Base-by-base conservation (phyloP, 2,888 invertebrate genomes). In the Cepaea hortensis region DNA sequence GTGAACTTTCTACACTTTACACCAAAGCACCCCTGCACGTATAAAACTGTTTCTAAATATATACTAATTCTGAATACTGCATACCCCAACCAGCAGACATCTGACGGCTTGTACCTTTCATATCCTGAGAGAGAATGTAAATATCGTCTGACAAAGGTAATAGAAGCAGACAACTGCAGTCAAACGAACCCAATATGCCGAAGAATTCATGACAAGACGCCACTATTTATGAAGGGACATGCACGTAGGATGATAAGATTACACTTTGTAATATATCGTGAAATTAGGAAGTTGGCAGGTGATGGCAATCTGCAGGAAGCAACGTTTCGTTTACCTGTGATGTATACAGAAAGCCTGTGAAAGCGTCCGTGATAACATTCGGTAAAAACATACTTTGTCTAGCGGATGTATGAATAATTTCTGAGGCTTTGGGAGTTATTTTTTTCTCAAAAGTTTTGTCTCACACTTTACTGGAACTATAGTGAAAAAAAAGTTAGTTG, bases 291-390 rank as follows among this genome's bases (percentile, higher is more conserved):
- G 18, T 55, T 79, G 79, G n/a, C 79, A 79, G 15, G 20, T 6
- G 61, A 20, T 61, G 55, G 55, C 48, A 79, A 79, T 79, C 55
- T 23, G 23, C n/a, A 61, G n/a, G 11, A 77, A 55, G 55, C 79
- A n/a, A 48, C 20, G n/a, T 13, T 4, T 48, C 50, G 18, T n/a
- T 85, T 85, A 85, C 81, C 81, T 62, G 72, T 11, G 73, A 81
- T 20, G 65, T 35, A 68, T 79, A 79, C 46, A 70, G 61, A 55
- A 55, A 55, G 55, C 55, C 35, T 35, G 35, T 35, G 35, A 35
- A 35, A 35, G 35, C 35, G 35, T 35, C 35, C 35, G 35, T 35
- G 35, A 35, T 35, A 35, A 35, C 35, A 35, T 35, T 35, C 35
- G 35, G 35, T 35, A 35, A 35, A 35, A 35, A 35, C 35, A 35